phyloP scores from a whole-genome alignment of 1,140 invertebrate genomes.

The Melitaea cinxia region DNA sequence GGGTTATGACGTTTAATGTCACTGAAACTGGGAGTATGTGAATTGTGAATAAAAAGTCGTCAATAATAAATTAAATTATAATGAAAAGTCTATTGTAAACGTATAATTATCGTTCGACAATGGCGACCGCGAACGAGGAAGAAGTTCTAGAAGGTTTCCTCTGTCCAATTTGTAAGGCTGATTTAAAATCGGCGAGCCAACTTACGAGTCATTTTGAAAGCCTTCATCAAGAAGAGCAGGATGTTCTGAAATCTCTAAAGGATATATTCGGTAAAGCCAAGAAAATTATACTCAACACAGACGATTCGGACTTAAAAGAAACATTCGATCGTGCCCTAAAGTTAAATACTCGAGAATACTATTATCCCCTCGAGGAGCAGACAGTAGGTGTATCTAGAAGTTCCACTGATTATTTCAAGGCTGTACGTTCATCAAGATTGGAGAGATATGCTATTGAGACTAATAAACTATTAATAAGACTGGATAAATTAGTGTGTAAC shows the following conservation, averaged over 20 bases:
- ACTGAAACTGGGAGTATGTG: slow-evolving; percentile 8
- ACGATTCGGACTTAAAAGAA: slow-evolving; percentile 84
- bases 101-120: slow-evolving; percentile 28
- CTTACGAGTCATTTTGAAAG: slow-evolving; percentile 94
- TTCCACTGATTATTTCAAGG: slow-evolving; percentile 91
- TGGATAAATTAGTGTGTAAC: slow-evolving; percentile 95
- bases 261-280: slow-evolving; percentile 94
- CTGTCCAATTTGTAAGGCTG: slow-evolving; percentile 95
- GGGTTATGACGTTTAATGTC: slow-evolving; percentile 21
- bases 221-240: slow-evolving; percentile 93
- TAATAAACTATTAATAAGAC: slow-evolving; percentile 96
- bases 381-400: slow-evolving; percentile 85
- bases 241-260: slow-evolving; percentile 94
- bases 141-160: slow-evolving; percentile 94
- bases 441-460: slow-evolving; percentile 96
- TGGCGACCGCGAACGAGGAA: slow-evolving; percentile 76
- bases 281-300: slow-evolving; percentile 92
- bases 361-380: slow-evolving; percentile 83
- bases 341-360: slow-evolving; percentile 67
- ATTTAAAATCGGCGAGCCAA: slow-evolving; percentile 91
- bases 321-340: slow-evolving; percentile 80
- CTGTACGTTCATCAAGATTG: slow-evolving; percentile 83
- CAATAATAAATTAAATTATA: slow-evolving; percentile 35
- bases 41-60: slow-evolving; percentile 16
- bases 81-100: slow-evolving; percentile 21